Evolutionary conservation across 2,113 vertebrate genomes (phyloP), one percentile per base, ranked within the genome.

Genomic region (Aythya baeri): DNA sequence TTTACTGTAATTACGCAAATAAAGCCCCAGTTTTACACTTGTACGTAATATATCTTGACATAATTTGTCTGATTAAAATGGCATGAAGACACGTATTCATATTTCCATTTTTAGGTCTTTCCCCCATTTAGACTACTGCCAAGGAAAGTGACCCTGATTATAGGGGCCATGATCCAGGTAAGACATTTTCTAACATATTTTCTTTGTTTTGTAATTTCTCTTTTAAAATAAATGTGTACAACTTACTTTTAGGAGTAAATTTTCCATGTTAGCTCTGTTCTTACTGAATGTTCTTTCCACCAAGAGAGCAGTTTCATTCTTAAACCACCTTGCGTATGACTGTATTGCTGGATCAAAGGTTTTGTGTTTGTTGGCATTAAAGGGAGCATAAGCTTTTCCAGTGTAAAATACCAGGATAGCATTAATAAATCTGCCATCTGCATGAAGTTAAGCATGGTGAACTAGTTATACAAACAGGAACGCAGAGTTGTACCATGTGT

Each of bases 151-250:
- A 99, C 99, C 3, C 95, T 99, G 50, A 98, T 99, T 66, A 98
- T 98, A 34, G 99, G 99, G 54, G 99, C 99, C 27, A 97, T 96
- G 91, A 98, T 99, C 98, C 99, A 99, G 98, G 99, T 99, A 92
- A 88, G 93, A 16, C 34, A 61, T n/a, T 49, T 73, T 67, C 70
- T 80, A 27, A 9, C 3, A 0, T 70, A 7, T 36, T 73, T 49
- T 68, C 25, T 75, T 82, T 67, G 7, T 66, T 38, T 36, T 38
- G 10, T 76, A 25, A 32, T 68, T 73, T 83, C 23, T 93, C 0
- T 79, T 85, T 57, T 57, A 36, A 81, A 78, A 58, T 66, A 54
- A 59, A 71, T 41, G 6, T 52, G 4, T 32, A 6, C 12, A 20
- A 43, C 9, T 81, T 58, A 13, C 12, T 93, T 86, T 87, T 9